Conservation (phyloP, 92 coral and sea anemone genomes). For the Diadumene lineata region DNA sequence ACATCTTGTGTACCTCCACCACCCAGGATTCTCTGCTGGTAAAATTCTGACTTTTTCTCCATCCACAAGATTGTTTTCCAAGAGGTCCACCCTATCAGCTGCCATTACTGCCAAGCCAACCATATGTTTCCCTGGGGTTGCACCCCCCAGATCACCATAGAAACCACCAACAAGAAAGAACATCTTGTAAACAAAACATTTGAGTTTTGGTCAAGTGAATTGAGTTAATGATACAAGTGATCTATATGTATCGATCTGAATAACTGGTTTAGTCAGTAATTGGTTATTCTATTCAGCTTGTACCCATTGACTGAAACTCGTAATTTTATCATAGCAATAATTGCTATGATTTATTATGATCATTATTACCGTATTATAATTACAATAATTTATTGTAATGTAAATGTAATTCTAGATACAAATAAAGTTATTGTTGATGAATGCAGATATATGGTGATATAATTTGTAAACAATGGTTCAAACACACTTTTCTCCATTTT, state of each 20-base stretch:
- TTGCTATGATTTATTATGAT: no score
- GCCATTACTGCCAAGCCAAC: conserved; percentile 86
- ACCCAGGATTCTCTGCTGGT: conserved; percentile 80
- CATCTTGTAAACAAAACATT: conserved; percentile 41
- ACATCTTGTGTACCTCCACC: conserved; percentile 83
- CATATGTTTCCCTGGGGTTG: conserved; percentile 91
- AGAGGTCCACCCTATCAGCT: conserved; percentile 53
- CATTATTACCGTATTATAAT: background rate
- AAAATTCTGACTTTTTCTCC: conserved; percentile 60
- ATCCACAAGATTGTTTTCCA: conserved; percentile 32
- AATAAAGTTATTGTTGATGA: no score
- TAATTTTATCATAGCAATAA: background rate
- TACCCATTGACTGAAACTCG: background rate
- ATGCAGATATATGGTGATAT: no score
- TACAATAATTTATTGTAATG: background rate
- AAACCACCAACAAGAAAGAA: conserved; percentile 83
- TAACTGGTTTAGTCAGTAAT: no score
- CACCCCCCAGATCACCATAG: conserved; percentile 84
- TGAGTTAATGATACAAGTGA: background rate
- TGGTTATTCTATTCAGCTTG: no score
- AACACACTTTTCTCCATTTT: no score
- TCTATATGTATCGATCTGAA: no score
- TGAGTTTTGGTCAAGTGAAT: background rate
- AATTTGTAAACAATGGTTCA: no score
- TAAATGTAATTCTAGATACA: background rate